Conservation (phyloP, 2,888 invertebrate species). For the Pandemis cinnamomeana region DNA sequence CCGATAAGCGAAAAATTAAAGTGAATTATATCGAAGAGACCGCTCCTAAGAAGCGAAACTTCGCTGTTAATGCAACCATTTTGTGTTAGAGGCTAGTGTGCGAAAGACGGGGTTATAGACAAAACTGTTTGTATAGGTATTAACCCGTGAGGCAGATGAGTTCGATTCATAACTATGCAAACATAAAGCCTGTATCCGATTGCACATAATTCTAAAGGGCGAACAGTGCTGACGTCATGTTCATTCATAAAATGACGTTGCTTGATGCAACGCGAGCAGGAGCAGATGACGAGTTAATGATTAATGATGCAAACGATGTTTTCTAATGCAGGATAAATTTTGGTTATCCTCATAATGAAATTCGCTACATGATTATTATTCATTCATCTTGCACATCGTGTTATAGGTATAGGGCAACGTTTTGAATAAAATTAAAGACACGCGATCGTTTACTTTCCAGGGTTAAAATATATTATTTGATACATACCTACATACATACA, state of each 20-base stretch:
- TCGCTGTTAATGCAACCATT: too few species aligned
- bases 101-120: too few species aligned
- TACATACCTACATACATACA: too few species aligned
- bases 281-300: background rate
- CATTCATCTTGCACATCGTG: background rate
- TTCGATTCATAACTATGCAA: too few species aligned
- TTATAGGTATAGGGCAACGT: background rate
- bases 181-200: background rate
- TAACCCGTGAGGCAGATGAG: too few species aligned
- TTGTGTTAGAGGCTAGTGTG: too few species aligned
- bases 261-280: background rate
- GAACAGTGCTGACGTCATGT: constrained; percentile 1
- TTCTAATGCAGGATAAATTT: background rate
- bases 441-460: background rate
- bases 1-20: too few species aligned
- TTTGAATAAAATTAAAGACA: background rate
- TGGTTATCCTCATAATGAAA: background rate
- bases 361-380: background rate
- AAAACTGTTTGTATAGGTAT: background rate
- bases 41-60: too few species aligned
- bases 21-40: too few species aligned
- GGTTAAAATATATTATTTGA: too few species aligned
- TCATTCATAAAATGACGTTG: background rate
- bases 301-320: background rate
- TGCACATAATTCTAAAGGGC: background rate